phyloP scores from a whole-genome alignment of 2,797 vertebrate species.

The Darevskia mixta region DNA sequence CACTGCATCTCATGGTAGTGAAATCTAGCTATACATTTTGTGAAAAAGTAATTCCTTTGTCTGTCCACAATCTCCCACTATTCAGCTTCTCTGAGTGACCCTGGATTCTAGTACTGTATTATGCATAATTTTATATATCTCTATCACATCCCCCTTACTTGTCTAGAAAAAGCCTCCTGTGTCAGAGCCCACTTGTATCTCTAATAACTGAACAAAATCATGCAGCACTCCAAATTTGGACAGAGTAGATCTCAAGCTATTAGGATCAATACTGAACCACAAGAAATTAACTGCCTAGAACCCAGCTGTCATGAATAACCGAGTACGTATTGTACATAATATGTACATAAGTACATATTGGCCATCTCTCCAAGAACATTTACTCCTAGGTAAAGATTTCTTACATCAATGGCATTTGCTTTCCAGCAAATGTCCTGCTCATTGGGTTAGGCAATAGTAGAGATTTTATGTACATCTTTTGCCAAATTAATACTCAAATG shows the following conservation, averaged over 20 bases:
- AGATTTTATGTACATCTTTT: not conserved
- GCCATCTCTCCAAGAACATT: not conserved
- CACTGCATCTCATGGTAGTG: too few species aligned
- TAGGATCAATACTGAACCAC: not conserved
- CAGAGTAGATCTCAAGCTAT: not conserved
- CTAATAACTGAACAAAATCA: slow-evolving; percentile 39
- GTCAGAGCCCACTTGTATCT: slow-evolving; percentile 7
- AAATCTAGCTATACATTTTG: too few species aligned
- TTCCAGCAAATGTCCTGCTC: not conserved
- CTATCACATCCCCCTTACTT: too few species aligned
- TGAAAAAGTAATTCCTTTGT: too few species aligned
- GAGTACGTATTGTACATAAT: not conserved
- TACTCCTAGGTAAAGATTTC: not conserved
- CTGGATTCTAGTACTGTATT: too few species aligned
- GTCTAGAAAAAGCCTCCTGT: too few species aligned
- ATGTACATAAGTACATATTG: not conserved
- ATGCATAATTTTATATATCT: too few species aligned
- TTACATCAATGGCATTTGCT: not conserved
- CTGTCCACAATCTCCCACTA: too few species aligned
- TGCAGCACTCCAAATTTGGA: slow-evolving; percentile 23
- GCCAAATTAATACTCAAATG: not conserved
- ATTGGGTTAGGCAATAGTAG: not conserved
- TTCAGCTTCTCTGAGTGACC: too few species aligned
- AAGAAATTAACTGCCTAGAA: slow-evolving; percentile 1
- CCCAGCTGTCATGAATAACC: too few species aligned